phyloP scores from a whole-genome alignment of 1,140 invertebrate genomes.

The Acromyrmex heyeri region DNA sequence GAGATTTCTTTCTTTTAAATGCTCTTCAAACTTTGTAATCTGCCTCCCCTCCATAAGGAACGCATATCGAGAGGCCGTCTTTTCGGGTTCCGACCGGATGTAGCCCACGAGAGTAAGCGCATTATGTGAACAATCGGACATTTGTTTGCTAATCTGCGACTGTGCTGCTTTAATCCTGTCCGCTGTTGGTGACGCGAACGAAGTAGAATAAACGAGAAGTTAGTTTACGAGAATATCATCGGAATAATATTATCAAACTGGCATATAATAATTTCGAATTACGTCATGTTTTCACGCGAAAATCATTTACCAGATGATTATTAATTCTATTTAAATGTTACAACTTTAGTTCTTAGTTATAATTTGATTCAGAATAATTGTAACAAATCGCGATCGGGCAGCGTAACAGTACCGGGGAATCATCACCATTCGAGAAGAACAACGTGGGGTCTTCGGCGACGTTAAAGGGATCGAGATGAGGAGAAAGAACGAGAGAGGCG shows the following conservation, averaged over 20 bases:
- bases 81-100: constrained; percentile 47
- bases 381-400: neutral
- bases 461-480: constrained; percentile 59
- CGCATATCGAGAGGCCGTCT: constrained; percentile 10
- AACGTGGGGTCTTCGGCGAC: constrained; percentile 21
- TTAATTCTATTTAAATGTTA: neutral
- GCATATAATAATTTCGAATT: neutral
- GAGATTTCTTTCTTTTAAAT: constrained; percentile 28
- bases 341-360: neutral
- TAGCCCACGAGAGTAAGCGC: constrained; percentile 47
- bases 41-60: neutral
- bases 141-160: constrained; percentile 56
- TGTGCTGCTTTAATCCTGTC: constrained; percentile 37
- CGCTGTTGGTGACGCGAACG: constrained; percentile 1
- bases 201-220: constrained; percentile 29
- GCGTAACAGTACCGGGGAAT: neutral
- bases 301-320: neutral
- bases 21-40: constrained; percentile 43
- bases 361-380: neutral
- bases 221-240: neutral
- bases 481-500: constrained; percentile 75
- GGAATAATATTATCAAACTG: neutral
- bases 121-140: constrained; percentile 52
- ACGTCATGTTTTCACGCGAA: neutral
- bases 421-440: constrained; percentile 26